Evolutionary conservation across 2,113 vertebrate species (phyloP).

Genomic region (Ancistrus triradiatus): DNA sequence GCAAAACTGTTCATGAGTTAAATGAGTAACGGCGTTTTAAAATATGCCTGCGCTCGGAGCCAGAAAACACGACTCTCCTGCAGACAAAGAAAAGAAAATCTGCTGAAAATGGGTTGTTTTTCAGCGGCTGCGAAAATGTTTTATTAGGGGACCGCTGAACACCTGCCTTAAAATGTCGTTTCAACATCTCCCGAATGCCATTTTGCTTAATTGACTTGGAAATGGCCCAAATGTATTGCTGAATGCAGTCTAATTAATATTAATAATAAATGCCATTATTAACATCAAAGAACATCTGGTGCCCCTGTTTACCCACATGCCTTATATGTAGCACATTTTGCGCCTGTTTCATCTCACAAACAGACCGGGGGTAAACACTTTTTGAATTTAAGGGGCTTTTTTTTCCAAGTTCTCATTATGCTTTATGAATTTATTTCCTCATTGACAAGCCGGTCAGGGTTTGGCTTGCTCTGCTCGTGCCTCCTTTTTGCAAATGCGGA

Average conservation of each 20-base stretch:
- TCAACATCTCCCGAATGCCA: conserved; percentile 99
- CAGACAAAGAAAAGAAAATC: conserved; percentile 67
- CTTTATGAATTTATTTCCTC: conserved; percentile 43
- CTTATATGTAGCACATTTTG: conserved; percentile 99
- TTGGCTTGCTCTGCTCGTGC: conserved; percentile 6
- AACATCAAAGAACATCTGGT: conserved; percentile 99
- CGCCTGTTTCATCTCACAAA: conserved; percentile 96
- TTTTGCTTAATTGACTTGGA: conserved; percentile 99
- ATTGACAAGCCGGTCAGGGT: conserved; percentile 45
- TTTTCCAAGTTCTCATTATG: conserved; percentile 48
- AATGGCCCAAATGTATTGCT: conserved; percentile 99
- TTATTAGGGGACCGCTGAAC: conserved; percentile 96
- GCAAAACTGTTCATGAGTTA: conserved; percentile 26
- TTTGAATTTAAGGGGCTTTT: conserved; percentile 49
- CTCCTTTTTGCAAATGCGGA: background rate
- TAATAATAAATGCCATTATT: conserved; percentile 99
- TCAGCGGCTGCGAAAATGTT: conserved; percentile 95
- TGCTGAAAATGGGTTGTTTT: conserved; percentile 93
- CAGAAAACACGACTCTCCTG: conserved; percentile 45
- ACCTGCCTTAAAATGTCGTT: conserved; percentile 99
- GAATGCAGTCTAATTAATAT: conserved; percentile 99
- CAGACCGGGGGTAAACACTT: conserved; percentile 91
- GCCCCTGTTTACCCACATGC: conserved; percentile 99
- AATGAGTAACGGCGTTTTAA: conserved; percentile 27
- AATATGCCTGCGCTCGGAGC: conserved; percentile 27